Evolutionary conservation across 2,113 vertebrate genomes (phyloP).

Genomic region (Macroglossus sobrinus): DNA sequence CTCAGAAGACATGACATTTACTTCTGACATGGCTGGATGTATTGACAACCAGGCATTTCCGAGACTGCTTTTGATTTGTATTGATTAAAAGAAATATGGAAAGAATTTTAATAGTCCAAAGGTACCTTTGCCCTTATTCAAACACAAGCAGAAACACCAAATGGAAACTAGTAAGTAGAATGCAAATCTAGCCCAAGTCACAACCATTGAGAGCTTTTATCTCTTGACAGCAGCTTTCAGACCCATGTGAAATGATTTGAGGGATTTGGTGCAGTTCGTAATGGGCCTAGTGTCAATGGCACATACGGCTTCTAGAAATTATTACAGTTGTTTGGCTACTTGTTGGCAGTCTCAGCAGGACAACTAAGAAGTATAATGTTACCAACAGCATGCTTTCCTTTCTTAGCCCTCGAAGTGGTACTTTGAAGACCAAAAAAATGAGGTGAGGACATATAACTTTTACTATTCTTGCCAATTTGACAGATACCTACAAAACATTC

Average conservation of each 20-base stretch:
- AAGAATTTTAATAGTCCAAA: conserved; percentile 67
- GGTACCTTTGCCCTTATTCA: conserved; percentile 46
- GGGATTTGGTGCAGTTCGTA: conserved; percentile 3
- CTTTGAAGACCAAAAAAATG: conserved; percentile 34
- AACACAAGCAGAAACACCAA: conserved; percentile 55
- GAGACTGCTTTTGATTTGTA: conserved; percentile 61
- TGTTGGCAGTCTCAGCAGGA: conserved; percentile 48
- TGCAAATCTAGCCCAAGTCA: not conserved
- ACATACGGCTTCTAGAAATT: conserved; percentile 58
- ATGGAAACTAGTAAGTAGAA: conserved; percentile 7
- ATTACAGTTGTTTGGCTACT: conserved; percentile 40
- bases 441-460: not conserved
- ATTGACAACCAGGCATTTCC: conserved; percentile 68
- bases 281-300: not conserved
- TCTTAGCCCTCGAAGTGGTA: not conserved
- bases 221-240: not conserved
- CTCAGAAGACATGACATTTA: conserved; percentile 27
- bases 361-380: conserved; percentile 38
- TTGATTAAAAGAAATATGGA: conserved; percentile 74
- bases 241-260: not conserved
- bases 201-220: not conserved
- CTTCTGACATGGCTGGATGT: conserved; percentile 53
- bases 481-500: not conserved
- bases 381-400: conserved; percentile 14
- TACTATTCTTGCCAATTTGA: not conserved